Percentiles rank a stretch among this genome's conserved stretches.
phyloP scores from a whole-genome alignment of 2,797 vertebrate species.

The Hirundo rustica region DNA sequence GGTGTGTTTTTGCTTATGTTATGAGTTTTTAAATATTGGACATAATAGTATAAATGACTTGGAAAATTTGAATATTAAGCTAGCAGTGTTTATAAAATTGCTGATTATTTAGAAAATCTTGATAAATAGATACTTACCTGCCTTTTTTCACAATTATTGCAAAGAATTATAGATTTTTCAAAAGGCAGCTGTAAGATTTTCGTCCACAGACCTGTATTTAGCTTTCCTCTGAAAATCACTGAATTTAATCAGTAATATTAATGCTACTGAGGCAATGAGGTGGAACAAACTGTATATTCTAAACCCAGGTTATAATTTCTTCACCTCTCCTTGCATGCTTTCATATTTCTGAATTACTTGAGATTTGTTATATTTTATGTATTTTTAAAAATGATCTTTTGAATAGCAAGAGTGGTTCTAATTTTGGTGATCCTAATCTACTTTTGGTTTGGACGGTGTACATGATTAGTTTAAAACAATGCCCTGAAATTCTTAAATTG shows the following conservation, averaged over 20 bases:
- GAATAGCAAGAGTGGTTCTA: neutral
- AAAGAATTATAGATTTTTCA: neutral
- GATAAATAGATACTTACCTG: neutral
- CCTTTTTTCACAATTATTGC: neutral
- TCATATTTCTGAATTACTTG: neutral
- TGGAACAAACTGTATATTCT: neutral
- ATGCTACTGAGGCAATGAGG: neutral
- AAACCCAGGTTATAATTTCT: neutral
- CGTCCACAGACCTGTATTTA: neutral
- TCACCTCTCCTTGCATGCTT: neutral
- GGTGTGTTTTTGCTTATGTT: constrained; percentile 69
- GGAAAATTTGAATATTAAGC: neutral
- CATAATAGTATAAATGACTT: neutral
- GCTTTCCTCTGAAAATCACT: neutral
- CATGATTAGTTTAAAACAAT: neutral
- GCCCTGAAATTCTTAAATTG: constrained; percentile 9
- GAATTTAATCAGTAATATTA: neutral
- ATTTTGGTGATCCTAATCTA: neutral
- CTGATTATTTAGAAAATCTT: neutral
- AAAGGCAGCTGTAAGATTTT: neutral
- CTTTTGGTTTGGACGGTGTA: neutral
- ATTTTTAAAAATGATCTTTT: neutral
- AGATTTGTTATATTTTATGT: neutral
- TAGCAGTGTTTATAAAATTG: neutral
- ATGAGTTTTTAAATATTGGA: neutral